These are phyloP conservation scores for Stigmatopora argus DNA, from an alignment of 2,113 vertebrate genomes.

Conservation along the genomic window DNA sequence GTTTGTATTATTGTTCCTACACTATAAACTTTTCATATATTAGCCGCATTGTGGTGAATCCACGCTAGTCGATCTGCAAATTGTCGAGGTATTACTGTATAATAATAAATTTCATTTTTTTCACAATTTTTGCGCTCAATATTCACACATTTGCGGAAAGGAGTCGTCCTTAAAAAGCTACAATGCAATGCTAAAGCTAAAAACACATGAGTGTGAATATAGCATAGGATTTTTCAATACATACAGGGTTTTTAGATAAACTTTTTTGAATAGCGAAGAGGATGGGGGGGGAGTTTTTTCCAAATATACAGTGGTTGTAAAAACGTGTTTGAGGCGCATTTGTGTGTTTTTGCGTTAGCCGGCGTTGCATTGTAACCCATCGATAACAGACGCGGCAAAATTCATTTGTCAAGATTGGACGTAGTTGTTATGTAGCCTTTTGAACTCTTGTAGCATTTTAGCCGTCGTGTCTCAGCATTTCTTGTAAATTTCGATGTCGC, in stretches of 20 bases:
- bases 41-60: too few relatives aligned
- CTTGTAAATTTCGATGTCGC: constrained; percentile 60
- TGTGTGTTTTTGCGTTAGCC: constrained; percentile 30
- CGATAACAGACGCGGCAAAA: constrained; percentile 34
- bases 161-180: constrained; percentile 39
- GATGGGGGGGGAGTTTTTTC: neutral
- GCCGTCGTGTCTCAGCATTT: constrained; percentile 53
- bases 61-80: too few relatives aligned
- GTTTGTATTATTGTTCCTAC: too few relatives aligned
- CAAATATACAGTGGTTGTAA: constrained; percentile 9
- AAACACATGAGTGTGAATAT: constrained; percentile 37
- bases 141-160: neutral
- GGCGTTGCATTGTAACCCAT: constrained; percentile 35
- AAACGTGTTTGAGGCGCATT: constrained; percentile 17
- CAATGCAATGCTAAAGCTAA: constrained; percentile 37
- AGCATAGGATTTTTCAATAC: constrained; percentile 9
- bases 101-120: neutral
- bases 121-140: neutral
- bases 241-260: constrained; percentile 21
- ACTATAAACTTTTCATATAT: too few relatives aligned
- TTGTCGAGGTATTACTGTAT: too few relatives aligned
- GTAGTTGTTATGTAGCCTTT: constrained; percentile 73
- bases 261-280: constrained; percentile 10
- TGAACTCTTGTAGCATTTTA: constrained; percentile 71
- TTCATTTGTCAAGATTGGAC: constrained; percentile 41